A percentile compares a stretch with the other conserved stretches of the same genome.
phyloP scores from a whole-genome alignment of 2,888 invertebrate species.

The Dryocosmus kuriphilus region DNA sequence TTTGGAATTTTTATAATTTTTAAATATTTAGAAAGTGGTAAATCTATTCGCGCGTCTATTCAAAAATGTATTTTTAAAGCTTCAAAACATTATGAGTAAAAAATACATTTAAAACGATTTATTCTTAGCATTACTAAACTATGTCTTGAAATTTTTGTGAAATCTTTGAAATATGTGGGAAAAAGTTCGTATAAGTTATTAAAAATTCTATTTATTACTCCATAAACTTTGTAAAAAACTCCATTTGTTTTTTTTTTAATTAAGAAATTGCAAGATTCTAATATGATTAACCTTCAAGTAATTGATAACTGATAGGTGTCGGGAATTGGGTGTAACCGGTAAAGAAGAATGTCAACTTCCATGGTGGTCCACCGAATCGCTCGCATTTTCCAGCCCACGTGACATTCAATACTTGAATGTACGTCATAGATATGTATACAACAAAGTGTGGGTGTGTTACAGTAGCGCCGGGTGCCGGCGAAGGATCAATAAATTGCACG shows the following conservation, averaged over 20 bases:
- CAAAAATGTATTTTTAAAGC: too few relatives aligned
- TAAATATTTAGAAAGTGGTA: too few relatives aligned
- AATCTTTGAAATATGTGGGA: too few relatives aligned
- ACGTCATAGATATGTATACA: neutral
- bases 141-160: too few relatives aligned
- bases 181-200: too few relatives aligned
- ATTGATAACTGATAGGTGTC: neutral
- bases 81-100: too few relatives aligned
- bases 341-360: neutral
- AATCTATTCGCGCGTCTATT: too few relatives aligned
- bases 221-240: too few relatives aligned
- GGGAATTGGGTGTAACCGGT: neutral
- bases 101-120: too few relatives aligned
- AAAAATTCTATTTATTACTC: too few relatives aligned
- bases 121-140: too few relatives aligned
- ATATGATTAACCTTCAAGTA: neutral
- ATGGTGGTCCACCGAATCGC: neutral
- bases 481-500: conserved; percentile 30
- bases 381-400: neutral
- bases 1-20: too few relatives aligned
- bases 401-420: neutral
- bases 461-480: neutral
- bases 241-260: neutral
- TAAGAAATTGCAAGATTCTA: neutral
- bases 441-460: neutral